These are phyloP conservation scores for Corynorhinus townsendii DNA, from an alignment of 2,113 vertebrate genomes.

Conservation along the genomic window DNA sequence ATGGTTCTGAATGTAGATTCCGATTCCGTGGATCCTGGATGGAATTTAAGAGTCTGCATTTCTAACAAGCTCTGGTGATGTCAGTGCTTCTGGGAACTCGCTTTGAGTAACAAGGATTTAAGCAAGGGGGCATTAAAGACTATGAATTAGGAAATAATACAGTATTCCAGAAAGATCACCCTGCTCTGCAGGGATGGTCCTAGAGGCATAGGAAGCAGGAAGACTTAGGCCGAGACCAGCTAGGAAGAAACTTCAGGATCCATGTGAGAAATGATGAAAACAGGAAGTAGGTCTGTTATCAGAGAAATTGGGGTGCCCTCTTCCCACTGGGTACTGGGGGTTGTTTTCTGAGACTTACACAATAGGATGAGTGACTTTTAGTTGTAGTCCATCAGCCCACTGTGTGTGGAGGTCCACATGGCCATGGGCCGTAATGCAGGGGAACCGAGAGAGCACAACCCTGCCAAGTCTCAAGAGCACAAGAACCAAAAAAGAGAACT, in stretches of 20 bases:
- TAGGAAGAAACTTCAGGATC: background rate
- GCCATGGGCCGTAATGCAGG: too few relatives aligned
- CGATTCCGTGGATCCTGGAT: background rate
- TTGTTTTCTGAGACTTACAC: too few relatives aligned
- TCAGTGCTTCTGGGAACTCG: background rate
- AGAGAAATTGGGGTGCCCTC: too few relatives aligned
- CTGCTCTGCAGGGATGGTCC: background rate
- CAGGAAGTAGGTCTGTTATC: background rate
- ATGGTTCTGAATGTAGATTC: background rate
- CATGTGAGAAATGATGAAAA: background rate
- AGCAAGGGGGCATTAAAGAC: background rate
- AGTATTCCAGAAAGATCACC: background rate
- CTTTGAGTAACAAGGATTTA: background rate
- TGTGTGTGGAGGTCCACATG: too few relatives aligned
- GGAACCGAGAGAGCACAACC: too few relatives aligned
- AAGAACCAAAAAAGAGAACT: too few relatives aligned
- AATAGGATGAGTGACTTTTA: too few relatives aligned
- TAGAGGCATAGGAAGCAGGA: background rate
- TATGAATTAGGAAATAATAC: background rate
- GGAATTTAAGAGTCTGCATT: background rate
- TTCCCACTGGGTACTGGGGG: too few relatives aligned
- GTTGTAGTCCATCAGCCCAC: too few relatives aligned
- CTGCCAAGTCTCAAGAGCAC: too few relatives aligned
- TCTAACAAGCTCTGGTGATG: background rate
- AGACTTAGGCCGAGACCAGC: background rate